Percentiles rank a stretch among this genome's conserved stretches.
Evolutionary conservation across 1,140 invertebrate species (phyloP).

Genomic region (Drosophila triauraria): DNA sequence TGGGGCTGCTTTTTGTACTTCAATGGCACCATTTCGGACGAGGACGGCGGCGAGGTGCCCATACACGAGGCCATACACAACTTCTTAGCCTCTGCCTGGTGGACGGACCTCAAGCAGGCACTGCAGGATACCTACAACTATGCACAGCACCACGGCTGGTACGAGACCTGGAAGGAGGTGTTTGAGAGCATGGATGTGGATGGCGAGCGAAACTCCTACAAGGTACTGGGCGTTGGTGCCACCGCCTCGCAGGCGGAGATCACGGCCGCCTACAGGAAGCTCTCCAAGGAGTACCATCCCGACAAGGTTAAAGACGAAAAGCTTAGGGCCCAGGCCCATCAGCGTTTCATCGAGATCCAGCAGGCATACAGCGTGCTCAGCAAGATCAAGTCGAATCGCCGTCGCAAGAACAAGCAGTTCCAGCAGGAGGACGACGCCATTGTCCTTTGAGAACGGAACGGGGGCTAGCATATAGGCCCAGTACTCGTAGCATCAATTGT

Average conservation of each 20-base stretch:
- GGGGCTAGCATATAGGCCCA: neutral
- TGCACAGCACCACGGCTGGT: slow-evolving; percentile 92
- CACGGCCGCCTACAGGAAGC: slow-evolving; percentile 90
- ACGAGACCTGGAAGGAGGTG: slow-evolving; percentile 93
- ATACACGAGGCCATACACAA: slow-evolving; percentile 94
- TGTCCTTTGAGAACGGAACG: slow-evolving; percentile 32
- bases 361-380: slow-evolving; percentile 96
- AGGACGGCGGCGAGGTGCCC: slow-evolving; percentile 94
- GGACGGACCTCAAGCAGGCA: slow-evolving; percentile 90
- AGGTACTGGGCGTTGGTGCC: slow-evolving; percentile 91
- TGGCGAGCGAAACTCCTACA: slow-evolving; percentile 95
- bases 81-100: slow-evolving; percentile 95
- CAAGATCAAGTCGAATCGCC: slow-evolving; percentile 91
- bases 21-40: slow-evolving; percentile 94
- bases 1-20: slow-evolving; percentile 94
- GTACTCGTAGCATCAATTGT: neutral
- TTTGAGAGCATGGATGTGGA: slow-evolving; percentile 94
- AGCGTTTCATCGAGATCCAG: slow-evolving; percentile 96
- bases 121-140: slow-evolving; percentile 91
- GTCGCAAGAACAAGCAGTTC: slow-evolving; percentile 89
- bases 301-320: slow-evolving; percentile 93
- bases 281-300: slow-evolving; percentile 96
- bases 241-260: slow-evolving; percentile 94
- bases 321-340: slow-evolving; percentile 89
- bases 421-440: slow-evolving; percentile 66